These are phyloP conservation scores for Idris sp. DNA, from an alignment of 1,140 invertebrate species.

Conservation along the genomic window DNA sequence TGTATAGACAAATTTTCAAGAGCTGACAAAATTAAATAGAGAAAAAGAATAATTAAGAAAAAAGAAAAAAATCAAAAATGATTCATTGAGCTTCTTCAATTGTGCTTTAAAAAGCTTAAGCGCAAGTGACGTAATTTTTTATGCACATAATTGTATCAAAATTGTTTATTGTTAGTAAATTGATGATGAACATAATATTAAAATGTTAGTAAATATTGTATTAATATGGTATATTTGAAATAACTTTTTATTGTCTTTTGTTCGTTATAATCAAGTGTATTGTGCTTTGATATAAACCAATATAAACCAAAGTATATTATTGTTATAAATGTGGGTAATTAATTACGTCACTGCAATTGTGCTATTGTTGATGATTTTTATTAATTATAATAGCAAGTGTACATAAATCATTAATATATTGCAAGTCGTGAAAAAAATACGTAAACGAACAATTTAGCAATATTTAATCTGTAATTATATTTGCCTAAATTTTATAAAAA, in stretches of 20 bases:
- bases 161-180: too few relatives aligned
- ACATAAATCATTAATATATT: conserved; percentile 34
- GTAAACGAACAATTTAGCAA: conserved; percentile 14
- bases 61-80: conserved; percentile 13
- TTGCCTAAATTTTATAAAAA: not conserved
- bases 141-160: too few relatives aligned
- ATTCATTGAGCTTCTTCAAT: conserved; percentile 48
- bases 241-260: too few relatives aligned
- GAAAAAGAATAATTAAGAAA: not conserved
- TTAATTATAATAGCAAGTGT: conserved; percentile 30
- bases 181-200: not conserved
- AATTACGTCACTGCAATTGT: conserved; percentile 31
- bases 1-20: conserved; percentile 28
- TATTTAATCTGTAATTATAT: conserved; percentile 16
- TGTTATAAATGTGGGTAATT: conserved; percentile 13
- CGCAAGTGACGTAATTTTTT: conserved; percentile 36
- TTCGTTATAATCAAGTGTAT: too few relatives aligned
- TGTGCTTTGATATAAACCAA: too few relatives aligned
- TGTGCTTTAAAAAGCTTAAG: conserved; percentile 42
- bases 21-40: conserved; percentile 4
- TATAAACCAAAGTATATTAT: not conserved
- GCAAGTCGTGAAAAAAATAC: conserved; percentile 12
- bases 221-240: too few relatives aligned
- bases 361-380: conserved; percentile 43
- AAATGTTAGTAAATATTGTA: too few relatives aligned